Conservation (phyloP, 2,888 invertebrate genomes). For the Napeogenes inachia region DNA sequence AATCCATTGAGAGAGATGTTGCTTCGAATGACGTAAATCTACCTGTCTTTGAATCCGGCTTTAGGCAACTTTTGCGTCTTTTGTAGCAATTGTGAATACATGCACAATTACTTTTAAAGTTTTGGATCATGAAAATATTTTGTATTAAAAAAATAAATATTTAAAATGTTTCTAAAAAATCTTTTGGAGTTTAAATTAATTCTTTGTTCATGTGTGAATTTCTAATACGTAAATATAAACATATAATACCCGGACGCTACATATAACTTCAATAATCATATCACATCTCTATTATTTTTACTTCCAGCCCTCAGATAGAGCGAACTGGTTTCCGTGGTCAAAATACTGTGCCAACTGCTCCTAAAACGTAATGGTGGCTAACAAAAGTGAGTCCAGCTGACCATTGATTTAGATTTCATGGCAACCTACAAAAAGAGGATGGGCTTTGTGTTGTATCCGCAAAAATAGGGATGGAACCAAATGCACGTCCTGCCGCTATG, state of each 20-base stretch:
- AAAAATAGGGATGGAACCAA: slow-evolving; percentile 56
- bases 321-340: slow-evolving; percentile 38
- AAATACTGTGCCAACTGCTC: slow-evolving; percentile 50
- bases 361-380: slow-evolving; percentile 64
- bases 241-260: slow-evolving; percentile 15
- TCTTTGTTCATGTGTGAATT: slow-evolving; percentile 17
- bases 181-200: too few species aligned
- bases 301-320: slow-evolving; percentile 46
- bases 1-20: slow-evolving; percentile 52
- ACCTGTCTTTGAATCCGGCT: slow-evolving; percentile 53
- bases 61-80: slow-evolving; percentile 46
- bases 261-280: not conserved
- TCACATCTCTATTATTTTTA: slow-evolving; percentile 47
- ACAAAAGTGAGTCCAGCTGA: slow-evolving; percentile 71
- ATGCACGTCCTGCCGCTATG: slow-evolving; percentile 46
- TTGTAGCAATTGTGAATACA: slow-evolving; percentile 30
- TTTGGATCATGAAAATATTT: slow-evolving; percentile 5
- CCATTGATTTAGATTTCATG: slow-evolving; percentile 74
- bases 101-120: slow-evolving; percentile 12
- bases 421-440: slow-evolving; percentile 61
- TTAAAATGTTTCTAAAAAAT: too few species aligned
- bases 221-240: slow-evolving; percentile 27
- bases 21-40: slow-evolving; percentile 56
- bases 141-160: not conserved
- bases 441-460: slow-evolving; percentile 63